These are phyloP conservation scores for Phasia obesa DNA, from an alignment of 2,888 invertebrate species.

Conservation along the genomic window DNA sequence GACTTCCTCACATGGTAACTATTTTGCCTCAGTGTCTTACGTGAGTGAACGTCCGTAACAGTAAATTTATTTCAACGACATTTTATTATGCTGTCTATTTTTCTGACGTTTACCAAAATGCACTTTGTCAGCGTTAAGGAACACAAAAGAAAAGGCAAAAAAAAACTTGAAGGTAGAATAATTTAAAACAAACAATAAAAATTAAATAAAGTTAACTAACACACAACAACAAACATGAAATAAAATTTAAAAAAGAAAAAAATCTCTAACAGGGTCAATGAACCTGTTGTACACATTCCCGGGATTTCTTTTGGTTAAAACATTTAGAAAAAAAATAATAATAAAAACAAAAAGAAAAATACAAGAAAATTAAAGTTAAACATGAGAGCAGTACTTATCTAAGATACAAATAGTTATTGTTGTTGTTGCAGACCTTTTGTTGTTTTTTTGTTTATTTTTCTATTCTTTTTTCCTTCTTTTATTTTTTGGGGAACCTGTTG, in stretches of 20 bases:
- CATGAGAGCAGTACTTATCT: background rate
- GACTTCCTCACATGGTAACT: too few relatives aligned
- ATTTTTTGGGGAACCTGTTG: constrained; percentile 43
- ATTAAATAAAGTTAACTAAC: constrained; percentile 5
- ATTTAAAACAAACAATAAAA: constrained; percentile 44
- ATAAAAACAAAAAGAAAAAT: too few relatives aligned
- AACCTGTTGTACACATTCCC: constrained; percentile 40
- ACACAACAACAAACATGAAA: constrained; percentile 15
- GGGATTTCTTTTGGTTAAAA: constrained; percentile 21
- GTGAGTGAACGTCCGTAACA: too few relatives aligned
- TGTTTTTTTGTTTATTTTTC: background rate
- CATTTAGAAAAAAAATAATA: constrained; percentile 7
- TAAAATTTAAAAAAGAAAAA: background rate
- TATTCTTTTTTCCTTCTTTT: background rate
- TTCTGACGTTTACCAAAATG: background rate
- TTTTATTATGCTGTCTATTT: too few relatives aligned
- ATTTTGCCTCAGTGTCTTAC: too few relatives aligned
- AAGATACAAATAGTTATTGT: constrained; percentile 10
- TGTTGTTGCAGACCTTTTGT: constrained; percentile 35
- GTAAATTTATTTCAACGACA: too few relatives aligned
- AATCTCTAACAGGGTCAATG: constrained; percentile 28
- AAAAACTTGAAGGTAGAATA: background rate
- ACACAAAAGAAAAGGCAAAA: background rate
- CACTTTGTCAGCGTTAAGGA: background rate
- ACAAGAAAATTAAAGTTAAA: constrained; percentile 16